Base-by-base conservation (phyloP, 2,113 vertebrate species). In the Bucco capensis region DNA sequence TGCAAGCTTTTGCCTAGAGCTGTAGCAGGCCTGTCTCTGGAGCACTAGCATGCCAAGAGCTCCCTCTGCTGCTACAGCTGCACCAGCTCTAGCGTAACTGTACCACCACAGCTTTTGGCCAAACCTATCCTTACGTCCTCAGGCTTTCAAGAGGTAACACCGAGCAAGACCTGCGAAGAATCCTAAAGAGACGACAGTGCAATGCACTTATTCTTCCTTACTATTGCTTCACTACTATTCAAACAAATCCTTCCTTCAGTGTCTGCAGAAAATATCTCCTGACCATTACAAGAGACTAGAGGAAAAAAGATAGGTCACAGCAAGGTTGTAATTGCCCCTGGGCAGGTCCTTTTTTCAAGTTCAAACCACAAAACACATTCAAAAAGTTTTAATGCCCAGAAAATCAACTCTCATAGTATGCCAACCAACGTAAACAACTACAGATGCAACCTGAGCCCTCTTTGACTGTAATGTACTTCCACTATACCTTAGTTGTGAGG, bases 21-120 rank as follows among this genome's bases (percentile, higher is more conserved):
- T 9, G 22, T 8, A 49, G 11, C 14, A 21, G 19, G 33, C 5
- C 15, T 3, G 5, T 4, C 11, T 14, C 42, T 27, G 53, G 2
- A 17, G 23, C 46, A 44, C 3, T 2, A 10, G 16, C 44, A 28
- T 0, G 47, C 69, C 21, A 9, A 15, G 0, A 28, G 92, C 83
- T 62, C 90, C 94, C 87, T 25, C 96, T 95, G 71, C 54, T 54
- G 96, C 10, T 37, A 3, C 2, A 21, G 96, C 12, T 37, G 2
- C 2, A 21, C 2, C 9, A 56, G 65, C 62, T 23, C 65, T 7
- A 3, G 23, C 1, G 2, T 5, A 11, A 33, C 31, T 9, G 5
- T 4, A 28, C 7, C 12, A 6, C 5, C 31, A 19, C 19, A 6
- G n/a, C n/a, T 12, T 13, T 19, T 4, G 42, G 53, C 28, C 40